A percentile compares a stretch with the other conserved stretches of the same genome.
These are phyloP conservation scores for Crossaster papposus DNA, from an alignment of 53 echinoderm and acorn worm genomes.

Conservation along the genomic window DNA sequence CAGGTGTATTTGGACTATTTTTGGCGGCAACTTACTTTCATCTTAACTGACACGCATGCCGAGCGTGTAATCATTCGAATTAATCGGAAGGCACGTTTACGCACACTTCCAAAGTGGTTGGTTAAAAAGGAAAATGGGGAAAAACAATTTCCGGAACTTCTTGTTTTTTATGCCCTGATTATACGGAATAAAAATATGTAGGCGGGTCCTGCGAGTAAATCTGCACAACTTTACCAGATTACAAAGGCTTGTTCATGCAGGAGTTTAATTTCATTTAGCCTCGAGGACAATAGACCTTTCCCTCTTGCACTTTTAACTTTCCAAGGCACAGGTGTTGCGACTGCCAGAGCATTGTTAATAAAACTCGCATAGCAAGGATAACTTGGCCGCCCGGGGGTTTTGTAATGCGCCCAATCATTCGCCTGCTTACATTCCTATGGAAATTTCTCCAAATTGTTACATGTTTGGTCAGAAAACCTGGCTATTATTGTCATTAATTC, in stretches of 20 bases:
- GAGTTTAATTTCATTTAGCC: not conserved
- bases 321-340: constrained; percentile 36
- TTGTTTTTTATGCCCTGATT: not conserved
- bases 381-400: constrained; percentile 6
- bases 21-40: constrained; percentile 7
- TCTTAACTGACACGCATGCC: constrained; percentile 27
- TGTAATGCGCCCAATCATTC: not conserved
- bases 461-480: not conserved
- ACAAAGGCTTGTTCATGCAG: not conserved
- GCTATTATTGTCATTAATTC: not conserved
- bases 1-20: constrained; percentile 24
- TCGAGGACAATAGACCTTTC: constrained; percentile 6
- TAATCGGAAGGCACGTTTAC: constrained; percentile 15
- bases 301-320: not conserved
- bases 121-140: not conserved
- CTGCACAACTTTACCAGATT: not conserved
- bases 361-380: not conserved
- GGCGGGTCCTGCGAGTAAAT: not conserved
- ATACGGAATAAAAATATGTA: not conserved
- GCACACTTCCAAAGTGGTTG: not conserved
- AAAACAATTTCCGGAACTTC: constrained; percentile 38
- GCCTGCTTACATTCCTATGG: constrained; percentile 1
- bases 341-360: not conserved
- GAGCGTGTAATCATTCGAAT: constrained; percentile 35
- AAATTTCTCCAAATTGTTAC: constrained; percentile 40